Evolutionary conservation across 2,797 vertebrate species (phyloP).

Genomic region (Coranthus polyacanthus): DNA sequence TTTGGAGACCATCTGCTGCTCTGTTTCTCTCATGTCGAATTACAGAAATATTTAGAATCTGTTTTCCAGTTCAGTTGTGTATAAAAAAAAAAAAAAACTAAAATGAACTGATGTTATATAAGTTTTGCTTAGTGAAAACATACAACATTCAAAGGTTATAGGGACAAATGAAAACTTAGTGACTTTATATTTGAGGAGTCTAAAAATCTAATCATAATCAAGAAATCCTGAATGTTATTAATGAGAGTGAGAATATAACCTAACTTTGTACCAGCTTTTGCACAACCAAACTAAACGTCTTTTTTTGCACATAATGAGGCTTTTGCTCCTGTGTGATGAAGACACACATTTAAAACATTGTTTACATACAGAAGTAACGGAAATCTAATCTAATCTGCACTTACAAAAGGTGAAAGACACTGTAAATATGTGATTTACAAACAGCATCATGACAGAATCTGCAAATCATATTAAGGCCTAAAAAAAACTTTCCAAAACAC

Average conservation of each 20-base stretch:
- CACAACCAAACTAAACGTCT: too few species aligned
- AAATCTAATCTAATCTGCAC: background rate
- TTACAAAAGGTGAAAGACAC: background rate
- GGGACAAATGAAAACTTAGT: background rate
- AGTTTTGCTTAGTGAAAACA: background rate
- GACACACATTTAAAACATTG: background rate
- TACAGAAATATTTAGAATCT: conserved; percentile 15
- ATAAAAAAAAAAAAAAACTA: conserved; percentile 17
- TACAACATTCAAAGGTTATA: background rate
- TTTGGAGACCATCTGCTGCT: conserved; percentile 14
- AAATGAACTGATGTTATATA: conserved; percentile 6
- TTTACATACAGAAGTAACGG: background rate
- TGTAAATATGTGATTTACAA: too few species aligned
- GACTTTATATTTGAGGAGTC: conserved; percentile 4
- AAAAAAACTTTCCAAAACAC: too few species aligned
- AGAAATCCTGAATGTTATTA: too few species aligned
- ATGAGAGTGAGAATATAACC: too few species aligned
- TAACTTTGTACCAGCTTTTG: too few species aligned
- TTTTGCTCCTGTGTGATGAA: too few species aligned
- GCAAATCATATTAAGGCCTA: too few species aligned
- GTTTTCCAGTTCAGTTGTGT: conserved; percentile 41
- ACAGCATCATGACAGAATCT: too few species aligned
- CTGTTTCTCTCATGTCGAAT: conserved; percentile 23
- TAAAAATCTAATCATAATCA: too few species aligned
- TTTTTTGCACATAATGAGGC: too few species aligned